These are phyloP conservation scores for Philotrypesis tridentata DNA, from an alignment of 1,140 invertebrate species.

Conservation along the genomic window DNA sequence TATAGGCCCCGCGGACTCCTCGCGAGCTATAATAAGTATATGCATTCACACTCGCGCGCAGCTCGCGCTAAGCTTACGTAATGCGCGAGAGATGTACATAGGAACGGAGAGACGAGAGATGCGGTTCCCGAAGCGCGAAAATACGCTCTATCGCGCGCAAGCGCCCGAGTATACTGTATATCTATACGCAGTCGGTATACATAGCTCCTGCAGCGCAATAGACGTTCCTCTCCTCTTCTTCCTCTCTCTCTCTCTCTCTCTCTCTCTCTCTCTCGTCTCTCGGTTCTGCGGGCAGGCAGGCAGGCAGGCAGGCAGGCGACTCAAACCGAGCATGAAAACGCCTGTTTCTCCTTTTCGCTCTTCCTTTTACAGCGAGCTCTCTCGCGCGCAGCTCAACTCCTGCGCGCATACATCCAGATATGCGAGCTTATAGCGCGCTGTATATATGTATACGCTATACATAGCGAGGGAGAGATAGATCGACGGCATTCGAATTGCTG, in stretches of 20 bases:
- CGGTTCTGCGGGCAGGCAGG: no score
- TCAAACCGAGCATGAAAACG: constrained; percentile 56
- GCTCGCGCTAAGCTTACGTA: not conserved
- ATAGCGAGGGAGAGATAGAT: not conserved
- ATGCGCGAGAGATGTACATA: no score
- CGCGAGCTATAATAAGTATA: no score
- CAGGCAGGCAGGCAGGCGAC: not conserved
- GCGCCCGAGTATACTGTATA: not conserved
- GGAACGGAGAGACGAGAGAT: constrained; percentile 1
- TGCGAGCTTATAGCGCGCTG: no score
- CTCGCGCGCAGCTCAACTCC: not conserved
- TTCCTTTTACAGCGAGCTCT: constrained; percentile 30
- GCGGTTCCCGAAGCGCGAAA: constrained; percentile 38
- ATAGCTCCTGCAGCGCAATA: no score
- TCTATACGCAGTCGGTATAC: not conserved
- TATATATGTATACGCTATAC: no score
- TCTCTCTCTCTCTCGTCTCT: no score
- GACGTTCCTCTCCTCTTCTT: no score
- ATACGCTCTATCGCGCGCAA: constrained; percentile 40
- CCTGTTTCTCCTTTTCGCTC: constrained; percentile 25
- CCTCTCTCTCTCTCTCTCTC: no score
- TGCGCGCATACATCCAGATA: not conserved
- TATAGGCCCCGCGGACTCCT: no score
- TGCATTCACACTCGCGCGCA: no score
- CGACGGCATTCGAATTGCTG: not conserved